Base-by-base conservation (phyloP, 2,888 invertebrate species). In the Habroteleia sp. region DNA sequence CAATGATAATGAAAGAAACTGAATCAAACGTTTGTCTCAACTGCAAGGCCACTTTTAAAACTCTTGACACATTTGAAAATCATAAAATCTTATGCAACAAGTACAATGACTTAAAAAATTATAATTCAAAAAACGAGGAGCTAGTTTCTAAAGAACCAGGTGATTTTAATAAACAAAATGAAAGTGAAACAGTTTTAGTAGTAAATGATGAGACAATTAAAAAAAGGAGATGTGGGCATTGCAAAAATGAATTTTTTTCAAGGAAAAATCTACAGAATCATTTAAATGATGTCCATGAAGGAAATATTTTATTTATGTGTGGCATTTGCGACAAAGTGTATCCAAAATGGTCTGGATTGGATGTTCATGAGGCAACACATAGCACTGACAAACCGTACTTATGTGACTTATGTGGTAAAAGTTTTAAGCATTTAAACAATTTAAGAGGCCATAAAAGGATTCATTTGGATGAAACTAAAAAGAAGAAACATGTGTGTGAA, bases 371-470 rank as follows among this genome's bases (percentile, higher is more conserved):
- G 52, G 85, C 85, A 2, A 87, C 86, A 16, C 87, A 85, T 31
- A 78, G 83, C 48, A 39, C 63, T n/a, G 85, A 85, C 16, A 85
- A 82, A 42, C 85, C 86, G 0, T 87, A 82, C 52, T 73, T 88
- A 0, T 88, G 88, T 62, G 86, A 88, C 78, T 41, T 85, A n/a
- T 88, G 88, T 63, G 88, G 88, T 0, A 87, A 87, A 72, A 83
- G 83, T 33, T 88, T 88, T 50, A 88, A 87, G 54, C 86, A 87
- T 71, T 84, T 85, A 0, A 85, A 84, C 63, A 85, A 86, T 76
- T 80, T 88, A 25, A 74, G 85, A 5, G 83, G 86, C 1, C 88
- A 88, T 27, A 87, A 86, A 54, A 80, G 85, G 48, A 85, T 81
- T 33, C 88, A 88, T 71, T 77, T 85, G 8, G 85, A 86, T 1